Evolutionary conservation across 2,888 invertebrate species (phyloP).

Genomic region (Yponomeuta evonymella): DNA sequence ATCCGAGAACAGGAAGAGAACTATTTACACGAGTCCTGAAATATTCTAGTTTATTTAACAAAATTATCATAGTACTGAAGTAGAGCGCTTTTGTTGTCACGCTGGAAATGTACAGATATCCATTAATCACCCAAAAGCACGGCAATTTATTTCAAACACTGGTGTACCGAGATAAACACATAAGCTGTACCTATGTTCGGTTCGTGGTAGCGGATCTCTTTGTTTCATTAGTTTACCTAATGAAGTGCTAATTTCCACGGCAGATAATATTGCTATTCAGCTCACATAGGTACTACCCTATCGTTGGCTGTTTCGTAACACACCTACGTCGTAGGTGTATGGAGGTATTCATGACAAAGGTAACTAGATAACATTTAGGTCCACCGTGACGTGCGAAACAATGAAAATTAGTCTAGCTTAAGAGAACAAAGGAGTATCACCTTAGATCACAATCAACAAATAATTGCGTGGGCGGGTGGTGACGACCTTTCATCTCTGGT

Average conservation of each 20-base stretch:
- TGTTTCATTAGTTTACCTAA: slow-evolving; percentile 7
- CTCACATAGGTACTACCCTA: neutral
- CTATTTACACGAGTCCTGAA: slow-evolving; percentile 1
- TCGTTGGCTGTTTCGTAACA: slow-evolving; percentile 32
- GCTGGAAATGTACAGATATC: neutral
- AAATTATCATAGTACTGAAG: slow-evolving; percentile 6
- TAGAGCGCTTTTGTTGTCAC: slow-evolving; percentile 1
- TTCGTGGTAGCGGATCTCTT: neutral
- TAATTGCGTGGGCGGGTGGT: neutral
- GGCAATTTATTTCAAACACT: neutral
- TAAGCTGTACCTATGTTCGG: neutral
- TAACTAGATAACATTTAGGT: slow-evolving; percentile 47
- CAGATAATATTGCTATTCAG: slow-evolving; percentile 2
- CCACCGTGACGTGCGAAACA: slow-evolving; percentile 32
- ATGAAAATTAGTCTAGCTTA: slow-evolving; percentile 38
- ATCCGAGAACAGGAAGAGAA: neutral
- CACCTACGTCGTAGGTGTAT: slow-evolving; percentile 22
- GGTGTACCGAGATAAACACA: slow-evolving; percentile 2
- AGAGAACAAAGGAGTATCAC: slow-evolving; percentile 28
- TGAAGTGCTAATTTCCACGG: slow-evolving; percentile 9
- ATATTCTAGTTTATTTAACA: slow-evolving; percentile 1
- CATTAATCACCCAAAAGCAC: slow-evolving; percentile 3
- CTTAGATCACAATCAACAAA: neutral
- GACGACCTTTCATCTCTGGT: neutral
- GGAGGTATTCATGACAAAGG: slow-evolving; percentile 42